phyloP scores from a whole-genome alignment of 2,888 invertebrate genomes.

The Drosophila austrosaltans region DNA sequence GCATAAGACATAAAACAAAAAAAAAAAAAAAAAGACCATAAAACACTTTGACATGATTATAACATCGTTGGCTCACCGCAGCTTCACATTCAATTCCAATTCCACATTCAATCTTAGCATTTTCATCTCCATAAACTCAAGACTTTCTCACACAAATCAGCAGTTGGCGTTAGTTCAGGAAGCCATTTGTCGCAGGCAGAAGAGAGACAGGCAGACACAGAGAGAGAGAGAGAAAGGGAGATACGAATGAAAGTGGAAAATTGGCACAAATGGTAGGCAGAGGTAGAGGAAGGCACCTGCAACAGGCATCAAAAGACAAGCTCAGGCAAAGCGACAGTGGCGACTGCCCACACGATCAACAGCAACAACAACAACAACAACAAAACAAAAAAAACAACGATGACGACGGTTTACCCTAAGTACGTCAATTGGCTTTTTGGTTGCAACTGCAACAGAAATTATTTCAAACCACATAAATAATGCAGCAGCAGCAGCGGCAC shows the following conservation, averaged over 20 bases:
- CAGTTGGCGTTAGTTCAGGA: constrained; percentile 63
- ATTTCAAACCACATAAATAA: constrained; percentile 73
- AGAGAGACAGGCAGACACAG: constrained; percentile 27
- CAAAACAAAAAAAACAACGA: constrained; percentile 47
- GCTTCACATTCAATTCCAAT: constrained; percentile 24
- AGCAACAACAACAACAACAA: neutral
- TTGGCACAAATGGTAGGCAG: constrained; percentile 39
- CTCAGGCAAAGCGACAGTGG: constrained; percentile 47
- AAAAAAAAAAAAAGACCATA: constrained; percentile 49
- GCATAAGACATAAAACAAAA: constrained; percentile 54
- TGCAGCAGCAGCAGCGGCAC: constrained; percentile 48
- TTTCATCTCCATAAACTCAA: constrained; percentile 23
- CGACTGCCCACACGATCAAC: constrained; percentile 62
- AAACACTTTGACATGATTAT: constrained; percentile 73
- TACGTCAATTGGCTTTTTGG: constrained; percentile 69
- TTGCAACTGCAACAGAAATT: constrained; percentile 36
- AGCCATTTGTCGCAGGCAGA: constrained; percentile 61
- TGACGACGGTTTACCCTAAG: constrained; percentile 68
- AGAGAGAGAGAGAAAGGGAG: constrained; percentile 29
- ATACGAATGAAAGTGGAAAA: constrained; percentile 43
- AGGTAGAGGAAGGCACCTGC: constrained; percentile 60
- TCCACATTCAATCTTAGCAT: constrained; percentile 15
- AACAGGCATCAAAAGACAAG: constrained; percentile 31
- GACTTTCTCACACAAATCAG: constrained; percentile 77
- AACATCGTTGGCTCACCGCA: constrained; percentile 43